Evolutionary conservation across 2,113 vertebrate species (phyloP), one percentile per base, ranked within the genome.

Genomic region (Lampris megalopsis): DNA sequence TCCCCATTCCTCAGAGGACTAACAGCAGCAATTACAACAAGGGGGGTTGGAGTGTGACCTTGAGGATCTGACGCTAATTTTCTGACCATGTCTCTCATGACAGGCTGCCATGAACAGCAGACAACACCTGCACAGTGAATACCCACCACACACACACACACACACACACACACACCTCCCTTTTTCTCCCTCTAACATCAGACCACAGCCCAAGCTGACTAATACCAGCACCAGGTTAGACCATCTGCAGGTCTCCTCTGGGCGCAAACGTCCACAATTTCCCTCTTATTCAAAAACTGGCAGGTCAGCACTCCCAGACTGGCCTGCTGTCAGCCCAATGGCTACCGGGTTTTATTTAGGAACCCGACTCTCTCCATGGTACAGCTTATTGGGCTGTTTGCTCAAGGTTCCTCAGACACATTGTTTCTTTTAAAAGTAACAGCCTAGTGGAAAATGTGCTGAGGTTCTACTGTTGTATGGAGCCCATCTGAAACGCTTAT

Each of bases 191-290:
- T 7, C 45, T 13, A 53, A 40, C 50, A 24, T 62, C 68, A 73
- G 76, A 83, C 73, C 71, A 77, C 81, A 88, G 74, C 53, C 75
- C 77, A 74, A 77, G 70, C 81, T 92, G 86, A 90, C 80, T 88
- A 80, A 91, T 88, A 63, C 57, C 13, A 1, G 68, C 65, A 43
- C 57, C 65, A 71, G 64, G 77, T 76, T 65, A 75, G 73, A 91
- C 78, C 85, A 91, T 92, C 88, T 93, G 89, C 86, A 81, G 63
- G 50, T 58, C 75, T 79, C 65, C 77, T 48, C 69, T 71, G 82
- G 80, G 57, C 58, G 47, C 65, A 71, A 42, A 68, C 61, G 56
- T 54, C 73, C 79, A 63, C 64, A 60, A 62, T 68, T 75, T 80
- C 53, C 54, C 69, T 4, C 36, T n/a, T 65, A n/a, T 40, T 69